phyloP scores from a whole-genome alignment of 2,797 vertebrate genomes.

The Arnoldichthys spilopterus region DNA sequence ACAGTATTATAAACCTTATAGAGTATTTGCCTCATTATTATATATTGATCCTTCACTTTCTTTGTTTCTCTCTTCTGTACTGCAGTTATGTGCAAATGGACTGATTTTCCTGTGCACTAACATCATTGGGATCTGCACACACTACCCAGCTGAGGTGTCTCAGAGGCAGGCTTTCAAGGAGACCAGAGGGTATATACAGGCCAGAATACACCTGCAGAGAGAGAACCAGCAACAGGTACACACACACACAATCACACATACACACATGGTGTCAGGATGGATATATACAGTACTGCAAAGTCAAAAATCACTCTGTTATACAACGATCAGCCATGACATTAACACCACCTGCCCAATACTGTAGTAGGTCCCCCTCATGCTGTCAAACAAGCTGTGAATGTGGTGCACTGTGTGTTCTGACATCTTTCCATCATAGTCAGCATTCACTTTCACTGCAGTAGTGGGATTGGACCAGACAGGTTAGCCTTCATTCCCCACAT shows the following conservation, averaged over 20 bases:
- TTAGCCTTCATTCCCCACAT: too few relatives aligned
- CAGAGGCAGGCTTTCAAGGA: constrained; percentile 98
- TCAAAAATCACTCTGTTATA: too few relatives aligned
- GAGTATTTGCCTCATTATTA: not conserved
- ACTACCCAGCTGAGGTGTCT: constrained; percentile 95
- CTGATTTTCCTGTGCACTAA: constrained; percentile 95
- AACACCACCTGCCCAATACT: too few relatives aligned
- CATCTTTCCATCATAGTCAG: too few relatives aligned
- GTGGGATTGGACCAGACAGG: too few relatives aligned
- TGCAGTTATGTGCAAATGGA: constrained; percentile 88
- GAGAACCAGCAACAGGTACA: constrained; percentile 96
- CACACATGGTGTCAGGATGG: constrained; percentile 4
- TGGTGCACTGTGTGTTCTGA: too few relatives aligned
- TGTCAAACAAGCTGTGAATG: too few relatives aligned
- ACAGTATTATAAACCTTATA: not conserved
- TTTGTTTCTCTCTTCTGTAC: constrained; percentile 48
- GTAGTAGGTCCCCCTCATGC: too few relatives aligned
- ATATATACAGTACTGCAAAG: too few relatives aligned
- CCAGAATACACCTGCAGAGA: constrained; percentile 90
- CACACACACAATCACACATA: not conserved
- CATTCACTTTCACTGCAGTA: too few relatives aligned
- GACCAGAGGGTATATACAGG: constrained; percentile 95
- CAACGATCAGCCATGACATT: too few relatives aligned
- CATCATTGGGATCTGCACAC: constrained; percentile 94
- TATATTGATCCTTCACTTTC: not conserved